Evolutionary conservation across 1,140 invertebrate species (phyloP), one percentile per base, ranked within the genome.

Genomic region (Ooceraea biroi): DNA sequence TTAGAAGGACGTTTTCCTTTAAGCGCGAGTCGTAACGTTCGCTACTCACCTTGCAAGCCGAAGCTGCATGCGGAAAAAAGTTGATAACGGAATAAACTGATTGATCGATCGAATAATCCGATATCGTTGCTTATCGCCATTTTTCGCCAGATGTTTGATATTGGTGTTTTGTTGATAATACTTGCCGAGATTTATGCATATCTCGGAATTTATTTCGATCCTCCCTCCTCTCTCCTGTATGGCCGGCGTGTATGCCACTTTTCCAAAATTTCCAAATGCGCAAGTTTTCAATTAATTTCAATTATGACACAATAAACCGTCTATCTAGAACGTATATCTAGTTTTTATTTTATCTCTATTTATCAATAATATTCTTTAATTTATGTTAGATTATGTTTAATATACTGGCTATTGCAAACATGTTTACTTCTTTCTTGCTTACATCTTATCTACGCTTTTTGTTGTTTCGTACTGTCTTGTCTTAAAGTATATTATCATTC

Each of bases 21-120:
- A n/a, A 65, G 27, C 14, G 73, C 66, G 66, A 77, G 73, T 77
- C 61, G 58, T 36, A 44, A 30, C 57, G 1, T 65, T 36, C 41
- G 25, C 44, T 30, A n/a, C 41, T 25, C 19, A 50, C 1, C 27
- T 44, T 36, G 55, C 36, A 4, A 25, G 17, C 7, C 41, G 11
- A 22, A 41, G 17, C 27, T 48, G 25, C 46, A 44, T 22, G n/a
- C 36, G 11, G 4, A n/a, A n/a, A n/a, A n/a, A n/a, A n/a, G n/a
- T n/a, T n/a, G n/a, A n/a, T n/a, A 83, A 55, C 57, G 60, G 25
- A 76, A 77, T 44, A n/a, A n/a, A 60, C 27, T 46, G 58, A 48
- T 30, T 22, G n/a, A n/a, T 41, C 69, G 44, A 73, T 61, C 78
- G 61, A 41, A 74, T 61, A 17, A 12, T 44, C 65, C 52, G 80